Evolutionary conservation across 2,888 invertebrate genomes (phyloP).

Genomic region (Drosophila infuscata): DNA sequence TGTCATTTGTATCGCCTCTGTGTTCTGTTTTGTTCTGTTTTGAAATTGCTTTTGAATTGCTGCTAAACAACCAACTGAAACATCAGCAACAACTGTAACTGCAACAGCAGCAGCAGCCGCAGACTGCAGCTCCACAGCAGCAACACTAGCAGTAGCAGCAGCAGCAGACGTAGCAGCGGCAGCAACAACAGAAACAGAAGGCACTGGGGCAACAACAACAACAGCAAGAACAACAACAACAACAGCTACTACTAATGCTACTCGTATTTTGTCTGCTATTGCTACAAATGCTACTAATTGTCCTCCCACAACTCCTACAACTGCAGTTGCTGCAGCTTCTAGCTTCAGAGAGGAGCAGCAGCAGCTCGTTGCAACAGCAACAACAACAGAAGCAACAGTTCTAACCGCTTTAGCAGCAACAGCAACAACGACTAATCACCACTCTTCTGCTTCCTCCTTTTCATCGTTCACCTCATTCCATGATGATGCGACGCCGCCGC

Average conservation of each 20-base stretch:
- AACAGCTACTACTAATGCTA: conserved; percentile 46
- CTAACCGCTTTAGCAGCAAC: conserved; percentile 50
- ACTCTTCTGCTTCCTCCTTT: conserved; percentile 85
- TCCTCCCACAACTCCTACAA: conserved; percentile 69
- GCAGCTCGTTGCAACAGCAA: conserved; percentile 45
- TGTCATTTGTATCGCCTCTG: conserved; percentile 79
- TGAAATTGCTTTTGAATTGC: conserved; percentile 67
- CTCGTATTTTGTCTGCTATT: conserved; percentile 66
- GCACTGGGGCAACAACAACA: conserved; percentile 51
- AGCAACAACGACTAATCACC: conserved; percentile 84
- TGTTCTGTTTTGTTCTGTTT: conserved; percentile 75
- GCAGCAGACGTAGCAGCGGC: conserved; percentile 37
- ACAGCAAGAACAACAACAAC: conserved; percentile 75
- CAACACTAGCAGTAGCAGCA: conserved; percentile 26
- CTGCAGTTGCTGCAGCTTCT: conserved; percentile 73
- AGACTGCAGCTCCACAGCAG: conserved; percentile 37
- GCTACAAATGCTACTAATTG: conserved; percentile 57
- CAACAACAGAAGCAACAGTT: conserved; percentile 41
- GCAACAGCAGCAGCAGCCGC: conserved; percentile 62
- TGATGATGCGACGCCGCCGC: conserved; percentile 73
- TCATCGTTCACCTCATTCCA: conserved; percentile 85
- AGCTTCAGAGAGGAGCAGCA: conserved; percentile 61
- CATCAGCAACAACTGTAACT: conserved; percentile 53
- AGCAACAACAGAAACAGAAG: conserved; percentile 80
- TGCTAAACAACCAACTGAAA: conserved; percentile 64